Evolutionary conservation across 2,797 vertebrate genomes (phyloP), one percentile per base, ranked within the genome.

Genomic region (Acipenser ruthenus): DNA sequence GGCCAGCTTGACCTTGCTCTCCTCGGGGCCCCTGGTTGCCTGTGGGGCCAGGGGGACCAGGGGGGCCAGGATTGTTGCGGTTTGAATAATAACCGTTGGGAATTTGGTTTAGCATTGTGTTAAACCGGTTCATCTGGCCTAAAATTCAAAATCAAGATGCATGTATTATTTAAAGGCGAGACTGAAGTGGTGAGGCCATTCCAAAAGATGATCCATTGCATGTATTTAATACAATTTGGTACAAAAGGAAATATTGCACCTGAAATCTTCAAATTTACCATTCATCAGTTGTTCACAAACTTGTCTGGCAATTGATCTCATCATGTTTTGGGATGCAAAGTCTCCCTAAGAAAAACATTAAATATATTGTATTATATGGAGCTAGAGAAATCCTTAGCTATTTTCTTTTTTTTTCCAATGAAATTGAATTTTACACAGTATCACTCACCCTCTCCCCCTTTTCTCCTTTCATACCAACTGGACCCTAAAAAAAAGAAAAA

Each of bases 271-370:
- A 18, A 18, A 18, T 88, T 95, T 82, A 98, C 96, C 88, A 64
- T 84, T 93, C 65, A 99, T 95, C 64, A 99, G 72, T 69, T 95
- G 94, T 80, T 97, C 95, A 63, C 96, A 99, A 56, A 99, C 95
- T 87, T 98, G 95, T 86, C 96, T 90, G 79, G 96, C 95, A 65
- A 99, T 94, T 69, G 94, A 91, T 58, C 96, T 83, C 95, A 98
- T 99, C 93, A 98, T 93, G 82, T 95, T 95, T 86, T 99, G 96
- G 71, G 96, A 96, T 76, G 95, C 94, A 49, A 96, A 89, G 73
- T 98, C 95, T 11, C 95, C 96, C 96, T 98, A 79, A 75, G 83
- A 66, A 77, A 79, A 83, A 73, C 1, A 80, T 37, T 58, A 67
- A 63, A 60, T 69, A 68, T 60, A 4, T 37, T 37, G 37, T 5